Evolutionary conservation across 1,140 invertebrate genomes (phyloP), one percentile per base, ranked within the genome.

Genomic region (Daktulosphaira vitifoliae): DNA sequence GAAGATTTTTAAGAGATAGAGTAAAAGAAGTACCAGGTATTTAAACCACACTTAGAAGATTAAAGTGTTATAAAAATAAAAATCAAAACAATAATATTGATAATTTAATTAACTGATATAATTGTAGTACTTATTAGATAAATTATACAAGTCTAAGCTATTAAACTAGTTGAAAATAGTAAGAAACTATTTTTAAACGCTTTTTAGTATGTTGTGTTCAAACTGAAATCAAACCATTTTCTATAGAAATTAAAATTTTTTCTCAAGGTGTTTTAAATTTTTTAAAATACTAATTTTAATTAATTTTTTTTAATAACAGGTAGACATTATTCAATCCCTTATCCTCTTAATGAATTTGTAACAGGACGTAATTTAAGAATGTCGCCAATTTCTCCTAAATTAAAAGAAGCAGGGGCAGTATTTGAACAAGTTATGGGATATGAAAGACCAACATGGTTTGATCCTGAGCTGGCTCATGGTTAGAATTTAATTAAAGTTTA

Each of bases 361-460:
- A 92, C 86, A 8, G 92, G 92, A 0, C 78, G 95, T 54, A 95
- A 96, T 76, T 77, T 98, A 15, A 78, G 96, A 67, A 93, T 95
- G 82, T 98, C 96, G 1, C 94, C 96, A 0, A 90, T 99, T 67
- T 97, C 96, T 80, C 90, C 94, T 2, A 87, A 90, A 67, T 76
- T 98, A 1, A 82, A 88, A 72, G 87, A 90, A 73, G 88, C 87
- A 37, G 96, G 96, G 1, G 96, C 92, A n/a, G 86, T 96, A 11
- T 99, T 98, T 78, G 92, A 92, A 8, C 94, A 98, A 76, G 92
- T 92, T 25, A 98, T 98, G 92, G 96, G 95, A 1, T 99, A 98
- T 75, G 96, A 99, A 75, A 79, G 96, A 69, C 91, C 96, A 0
- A 84, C 90, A 38, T 98, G 90, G 83, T 99, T 97, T 77, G 84